phyloP scores from a whole-genome alignment of 2,797 vertebrate species.

The Ateles fusciceps region DNA sequence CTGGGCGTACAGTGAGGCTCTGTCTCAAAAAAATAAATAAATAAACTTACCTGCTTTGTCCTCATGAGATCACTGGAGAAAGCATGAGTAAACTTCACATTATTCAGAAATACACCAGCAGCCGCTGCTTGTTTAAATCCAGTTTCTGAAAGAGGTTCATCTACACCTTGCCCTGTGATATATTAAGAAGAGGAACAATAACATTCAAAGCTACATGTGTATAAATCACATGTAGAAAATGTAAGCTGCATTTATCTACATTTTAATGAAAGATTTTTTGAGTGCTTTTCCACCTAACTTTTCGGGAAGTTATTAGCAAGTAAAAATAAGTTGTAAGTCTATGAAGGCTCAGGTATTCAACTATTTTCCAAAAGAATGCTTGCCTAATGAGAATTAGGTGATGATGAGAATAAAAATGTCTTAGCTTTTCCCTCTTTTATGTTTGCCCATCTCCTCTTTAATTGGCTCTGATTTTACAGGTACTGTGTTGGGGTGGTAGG shows the following conservation, averaged over 20 bases:
- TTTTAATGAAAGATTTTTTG: neutral
- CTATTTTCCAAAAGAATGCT: neutral
- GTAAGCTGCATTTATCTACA: neutral
- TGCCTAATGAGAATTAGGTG: neutral
- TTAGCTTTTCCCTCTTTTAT: neutral
- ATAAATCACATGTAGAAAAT: neutral
- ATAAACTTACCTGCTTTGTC: conserved; percentile 87
- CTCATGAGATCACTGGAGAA: conserved; percentile 92
- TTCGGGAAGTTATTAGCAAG: neutral
- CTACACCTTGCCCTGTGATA: conserved; percentile 90
- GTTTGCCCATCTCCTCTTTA: neutral
- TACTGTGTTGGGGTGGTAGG: too few species aligned
- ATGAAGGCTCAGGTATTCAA: neutral
- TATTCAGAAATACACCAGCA: conserved; percentile 89
- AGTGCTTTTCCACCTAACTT: neutral
- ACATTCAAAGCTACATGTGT: neutral
- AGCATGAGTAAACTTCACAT: conserved; percentile 88
- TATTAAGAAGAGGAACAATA: neutral
- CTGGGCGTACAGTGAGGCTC: neutral
- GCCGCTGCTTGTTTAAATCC: conserved; percentile 91
- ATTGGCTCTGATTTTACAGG: neutral
- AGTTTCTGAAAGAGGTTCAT: conserved; percentile 88
- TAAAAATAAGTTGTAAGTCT: neutral
- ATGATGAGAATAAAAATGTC: neutral
- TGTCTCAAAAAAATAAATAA: neutral